Base-by-base conservation (phyloP, 2,797 vertebrate genomes). In the Bradypodion pumilum region DNA sequence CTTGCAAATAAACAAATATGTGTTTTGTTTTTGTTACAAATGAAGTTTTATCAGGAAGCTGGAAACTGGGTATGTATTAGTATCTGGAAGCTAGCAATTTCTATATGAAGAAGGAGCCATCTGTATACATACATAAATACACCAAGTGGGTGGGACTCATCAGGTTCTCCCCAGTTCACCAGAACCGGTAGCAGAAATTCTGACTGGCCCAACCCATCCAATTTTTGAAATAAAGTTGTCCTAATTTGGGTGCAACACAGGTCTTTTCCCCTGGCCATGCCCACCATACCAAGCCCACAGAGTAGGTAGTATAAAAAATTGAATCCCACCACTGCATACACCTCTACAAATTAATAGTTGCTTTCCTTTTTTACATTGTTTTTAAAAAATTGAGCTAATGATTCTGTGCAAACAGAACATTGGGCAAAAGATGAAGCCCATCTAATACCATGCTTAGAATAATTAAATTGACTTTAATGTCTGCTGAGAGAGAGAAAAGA, bases 311-410 rank as follows among this genome's bases (percentile, higher is more conserved):
- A n/a, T n/a, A n/a, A n/a, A n/a, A n/a, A n/a, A n/a, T n/a, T n/a
- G n/a, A n/a, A n/a, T n/a, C n/a, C n/a, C n/a, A n/a, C n/a, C n/a
- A n/a, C n/a, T n/a, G n/a, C 19, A 37, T 37, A 82, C 49, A 9
- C 46, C 13, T 49, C 13, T 68, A 16, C 52, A 83, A 13, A n/a
- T 68, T 69, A 46, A 74, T 83, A 46, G 25, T 49, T 1, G 13
- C 35, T 13, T 49, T 88, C 52, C 16, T 74, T 56, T 85, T 82
- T 84, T 81, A 10, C 35, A n/a, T n/a, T n/a, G n/a, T n/a, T n/a
- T n/a, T n/a, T n/a, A n/a, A n/a, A n/a, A n/a, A 40, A 68, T 78
- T 46, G 25, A 89, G 21, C 46, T 66, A 49, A 56, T 0, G 0
- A 27, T 49, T 70, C 1, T 19, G 35, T 49, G 32, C 69, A 49